Evolutionary conservation across 2,797 vertebrate genomes (phyloP), one percentile per base, ranked within the genome.

Genomic region (Sebastes kiyomatsui): DNA sequence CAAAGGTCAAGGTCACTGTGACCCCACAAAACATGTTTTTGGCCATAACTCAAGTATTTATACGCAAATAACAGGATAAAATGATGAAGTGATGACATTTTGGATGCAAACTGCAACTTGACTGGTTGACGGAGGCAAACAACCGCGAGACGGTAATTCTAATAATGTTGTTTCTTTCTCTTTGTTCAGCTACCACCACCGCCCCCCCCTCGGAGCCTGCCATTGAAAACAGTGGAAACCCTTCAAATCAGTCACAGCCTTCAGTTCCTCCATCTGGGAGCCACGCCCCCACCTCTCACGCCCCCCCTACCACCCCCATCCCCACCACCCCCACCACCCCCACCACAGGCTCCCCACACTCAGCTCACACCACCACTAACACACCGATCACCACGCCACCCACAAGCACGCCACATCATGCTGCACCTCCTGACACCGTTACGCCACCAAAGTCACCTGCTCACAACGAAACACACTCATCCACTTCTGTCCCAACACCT

Each of bases 121-220:
- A 27, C 7, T 4, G 25, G 56, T 27, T 25, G 56, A 14, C 2
- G 56, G 56, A 58, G 25, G 23, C 22, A 58, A 16, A 27, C 14
- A 18, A 59, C 2, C 5, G 2, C 1, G 13, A 58, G 56, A 22
- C 25, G 12, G 42, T 46, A 7, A 46, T 46, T 46, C 42, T 46
- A 58, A 58, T 58, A 58, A 27, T n/a, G 11, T 60, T n/a, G 11
- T 60, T 46, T 30, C 11, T 73, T 49, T 69, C 22, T 81, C 62
- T 82, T 27, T 80, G 70, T 62, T 32, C 33, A 94, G 92, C 8
- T 4, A 38, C 85, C 13, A 2, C 6, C 32, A 33, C 8, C 0
- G 0, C 1, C 3, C 2, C 54, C 68, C 5, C 58, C 20, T 2
- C 32, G 9, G 33, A 22, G 11, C 2, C 28, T 20, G 2, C 13